Evolutionary conservation across 1,140 invertebrate species (phyloP), one percentile per base, ranked within the genome.

Genomic region (Neelides sp.): DNA sequence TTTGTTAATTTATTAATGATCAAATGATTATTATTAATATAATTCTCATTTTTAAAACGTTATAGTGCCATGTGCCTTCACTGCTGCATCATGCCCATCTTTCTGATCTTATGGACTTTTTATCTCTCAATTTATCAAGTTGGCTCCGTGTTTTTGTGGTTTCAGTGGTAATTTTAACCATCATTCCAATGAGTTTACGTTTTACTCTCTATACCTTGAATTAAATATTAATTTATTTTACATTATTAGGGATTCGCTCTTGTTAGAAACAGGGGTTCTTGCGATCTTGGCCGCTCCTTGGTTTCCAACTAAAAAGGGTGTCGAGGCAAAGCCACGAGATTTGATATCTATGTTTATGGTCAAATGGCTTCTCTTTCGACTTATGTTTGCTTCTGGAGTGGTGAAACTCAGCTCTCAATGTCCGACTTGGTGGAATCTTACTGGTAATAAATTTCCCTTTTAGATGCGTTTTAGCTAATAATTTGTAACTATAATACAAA

Each of bases 351-450:
- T 88, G 57, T 86, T 80, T 80, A 65, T 83, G 7, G 72, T 86
- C 1, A 73, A 75, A 45, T 88, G 84, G 83, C 69, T 88, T 13
- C 68, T 85, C 1, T 88, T 89, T 57, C 71, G 85, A 27, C 72
- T 85, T 4, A 75, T 87, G 70, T 83, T 88, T 69, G 76, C 79
- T 3, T 79, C 76, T 32, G 83, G 82, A 27, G 71, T 84, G 23
- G 75, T 81, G 0, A 90, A 89, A 66, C 68, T 90, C 22, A 75
- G 73, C n/a, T 81, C 77, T 64, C 72, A 75, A 8, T 85, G 82
- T 65, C 81, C 82, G 13, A 72, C 78, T 10, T 89, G 84, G 84
- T 89, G 85, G 85, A 75, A 73, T 57, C 73, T 89, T 10, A 77
- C 78, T 65, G 83, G 83, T 85, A 73, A 63, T n/a, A n/a, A n/a